Evolutionary conservation across 2,113 vertebrate species (phyloP), one percentile per base, ranked within the genome.

Genomic region (Crotophaga sulcirostris): DNA sequence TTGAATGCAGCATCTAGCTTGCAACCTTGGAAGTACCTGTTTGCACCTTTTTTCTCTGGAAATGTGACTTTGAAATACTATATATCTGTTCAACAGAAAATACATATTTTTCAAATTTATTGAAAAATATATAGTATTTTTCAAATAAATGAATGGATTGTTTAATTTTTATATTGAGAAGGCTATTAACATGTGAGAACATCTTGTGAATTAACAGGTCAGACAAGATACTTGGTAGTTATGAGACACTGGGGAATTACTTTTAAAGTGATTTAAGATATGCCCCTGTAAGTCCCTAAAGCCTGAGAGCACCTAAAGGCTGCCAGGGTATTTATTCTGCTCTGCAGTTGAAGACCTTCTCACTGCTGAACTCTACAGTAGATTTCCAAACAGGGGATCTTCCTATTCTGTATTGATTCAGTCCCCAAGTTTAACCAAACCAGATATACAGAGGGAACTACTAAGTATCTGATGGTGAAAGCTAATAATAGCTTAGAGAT

Each of bases 31-130:
- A 95, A 95, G 62, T 89, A 90, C 68, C 79, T 55, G 76, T 87
- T 92, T 89, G 94, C 76, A 92, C 68, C 23, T 93, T 93, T 69
- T 98, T 64, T 87, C 51, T 89, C 21, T 82, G 82, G 67, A 92
- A 94, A 80, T 52, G 7, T 26, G 55, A 51, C 95, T 97, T 94
- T 79, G 87, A 87, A 87, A 83, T 91, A 17, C 47, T 86, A 40
- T 36, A 38, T 51, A 55, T 95, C 52, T 88, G 38, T 91, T 77
- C 26, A 86, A 25, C 31, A 36, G 49, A 83, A 74, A 58, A 31
- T 29, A 73, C 78, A 9, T 78, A 26, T 92, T 88, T 90, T 90
- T 92, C 73, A 76, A 75, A 72, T 45, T 58, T 19, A 47, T 89
- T 87, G 70, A 66, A 87, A 70, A 60, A 4, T 15, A 31, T 49